Conservation (phyloP, 2,888 invertebrate species). For the Mythimna albipuncta region DNA sequence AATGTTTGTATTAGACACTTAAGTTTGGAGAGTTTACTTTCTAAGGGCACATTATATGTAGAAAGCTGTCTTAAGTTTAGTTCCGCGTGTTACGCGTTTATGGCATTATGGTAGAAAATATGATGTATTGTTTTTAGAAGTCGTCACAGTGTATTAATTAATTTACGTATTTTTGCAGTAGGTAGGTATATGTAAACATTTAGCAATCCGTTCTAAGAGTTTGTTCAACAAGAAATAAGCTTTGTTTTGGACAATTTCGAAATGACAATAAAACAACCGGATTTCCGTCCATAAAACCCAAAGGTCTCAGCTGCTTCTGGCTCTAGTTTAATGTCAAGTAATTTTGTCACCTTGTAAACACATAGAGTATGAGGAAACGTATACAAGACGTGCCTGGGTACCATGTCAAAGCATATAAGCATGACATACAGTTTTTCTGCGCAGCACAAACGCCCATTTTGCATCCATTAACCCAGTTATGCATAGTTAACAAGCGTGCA, state of each 20-base stretch:
- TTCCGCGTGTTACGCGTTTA: slow-evolving; percentile 26
- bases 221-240: not conserved
- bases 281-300: slow-evolving; percentile 18
- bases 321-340: slow-evolving; percentile 6
- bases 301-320: not conserved
- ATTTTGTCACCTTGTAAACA: slow-evolving; percentile 15
- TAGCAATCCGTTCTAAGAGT: not conserved
- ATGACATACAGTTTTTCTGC: slow-evolving; percentile 72
- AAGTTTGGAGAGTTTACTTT: slow-evolving; percentile 37
- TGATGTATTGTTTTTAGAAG: slow-evolving; percentile 10
- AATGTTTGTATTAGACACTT: slow-evolving; percentile 24
- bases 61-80: slow-evolving; percentile 46
- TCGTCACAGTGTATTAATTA: not conserved
- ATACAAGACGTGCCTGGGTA: slow-evolving; percentile 43
- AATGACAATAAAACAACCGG: slow-evolving; percentile 12
- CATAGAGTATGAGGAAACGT: slow-evolving; percentile 22
- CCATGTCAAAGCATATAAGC: slow-evolving; percentile 67
- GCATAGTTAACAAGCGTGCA: slow-evolving; percentile 72
- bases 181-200: not conserved
- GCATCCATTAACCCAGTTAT: slow-evolving; percentile 82
- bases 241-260: slow-evolving; percentile 1
- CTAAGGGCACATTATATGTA: slow-evolving; percentile 36
- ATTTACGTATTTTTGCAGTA: too few relatives aligned
- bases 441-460: slow-evolving; percentile 65
- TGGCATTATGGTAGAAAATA: slow-evolving; percentile 24